Percentiles rank a stretch among this genome's conserved stretches.
Evolutionary conservation across 2,888 invertebrate species (phyloP).

Genomic region (Ametastegia equiseti): DNA sequence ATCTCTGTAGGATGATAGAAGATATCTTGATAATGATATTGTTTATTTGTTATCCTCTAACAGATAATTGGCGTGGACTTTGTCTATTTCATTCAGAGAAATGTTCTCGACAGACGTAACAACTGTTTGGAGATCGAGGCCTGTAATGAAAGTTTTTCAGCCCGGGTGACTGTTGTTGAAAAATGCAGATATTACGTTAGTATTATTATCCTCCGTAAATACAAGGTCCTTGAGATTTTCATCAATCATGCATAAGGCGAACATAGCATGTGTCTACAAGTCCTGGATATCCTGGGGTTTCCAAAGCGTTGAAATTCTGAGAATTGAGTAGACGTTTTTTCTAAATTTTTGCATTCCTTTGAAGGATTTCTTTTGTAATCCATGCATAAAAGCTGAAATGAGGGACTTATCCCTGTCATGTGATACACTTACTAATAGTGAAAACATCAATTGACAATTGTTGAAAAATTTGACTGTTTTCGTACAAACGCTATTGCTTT

Average conservation of each 20-base stretch:
- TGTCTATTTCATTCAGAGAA: slow-evolving; percentile 94
- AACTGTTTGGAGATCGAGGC: slow-evolving; percentile 93
- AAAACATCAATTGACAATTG: too few species aligned
- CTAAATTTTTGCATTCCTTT: too few species aligned
- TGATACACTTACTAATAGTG: too few species aligned
- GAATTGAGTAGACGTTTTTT: too few species aligned
- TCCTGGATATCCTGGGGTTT: too few species aligned
- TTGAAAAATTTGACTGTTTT: too few species aligned
- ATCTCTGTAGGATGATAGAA: slow-evolving; percentile 35
- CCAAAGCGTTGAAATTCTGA: too few species aligned
- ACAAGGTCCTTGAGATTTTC: slow-evolving; percentile 1
- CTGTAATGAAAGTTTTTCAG: slow-evolving; percentile 93
- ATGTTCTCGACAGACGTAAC: slow-evolving; percentile 87
- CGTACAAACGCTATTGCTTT: too few species aligned
- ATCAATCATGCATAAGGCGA: neutral
- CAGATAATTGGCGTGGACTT: slow-evolving; percentile 95
- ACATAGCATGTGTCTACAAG: too few species aligned
- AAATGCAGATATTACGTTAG: slow-evolving; percentile 92
- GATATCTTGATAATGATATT: neutral
- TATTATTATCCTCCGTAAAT: slow-evolving; percentile 58
- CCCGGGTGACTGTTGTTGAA: slow-evolving; percentile 90
- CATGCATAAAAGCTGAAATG: too few species aligned
- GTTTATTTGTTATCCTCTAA: slow-evolving; percentile 57
- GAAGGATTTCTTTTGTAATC: too few species aligned
- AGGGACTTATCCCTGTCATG: too few species aligned